Conservation (phyloP, 2,797 vertebrate species). For the Peromyscus eremicus region DNA sequence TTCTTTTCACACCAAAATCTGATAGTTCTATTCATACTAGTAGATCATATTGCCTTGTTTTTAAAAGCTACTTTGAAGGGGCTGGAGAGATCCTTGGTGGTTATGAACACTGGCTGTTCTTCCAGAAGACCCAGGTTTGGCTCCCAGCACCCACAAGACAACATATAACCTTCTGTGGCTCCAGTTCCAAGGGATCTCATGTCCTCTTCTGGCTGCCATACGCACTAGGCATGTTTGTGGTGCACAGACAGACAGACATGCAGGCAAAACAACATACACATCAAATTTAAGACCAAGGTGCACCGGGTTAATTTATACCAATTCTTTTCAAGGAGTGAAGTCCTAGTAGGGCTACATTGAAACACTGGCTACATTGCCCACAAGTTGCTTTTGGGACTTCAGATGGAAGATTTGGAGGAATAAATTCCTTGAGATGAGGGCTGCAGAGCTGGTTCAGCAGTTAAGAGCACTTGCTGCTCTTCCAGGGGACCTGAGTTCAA, state of each 20-base stretch:
- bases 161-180: background rate
- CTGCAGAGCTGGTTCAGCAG: background rate
- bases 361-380: background rate
- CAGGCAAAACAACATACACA: background rate
- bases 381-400: conserved; percentile 17
- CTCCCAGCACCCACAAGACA: background rate
- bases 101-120: background rate
- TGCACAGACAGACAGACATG: background rate
- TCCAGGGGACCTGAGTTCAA: background rate
- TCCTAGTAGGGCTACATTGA: background rate
- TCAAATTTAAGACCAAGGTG: background rate
- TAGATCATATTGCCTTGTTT: background rate
- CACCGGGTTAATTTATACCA: conserved; percentile 13
- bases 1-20: background rate
- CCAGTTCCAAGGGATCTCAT: background rate
- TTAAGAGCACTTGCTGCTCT: background rate
- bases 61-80: background rate
- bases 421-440: background rate
- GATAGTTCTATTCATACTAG: background rate
- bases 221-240: too few species aligned
- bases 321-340: conserved; percentile 29
- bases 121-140: background rate
- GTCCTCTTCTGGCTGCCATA: background rate
- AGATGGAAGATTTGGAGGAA: background rate
- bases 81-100: background rate